Percentiles rank a stretch among this genome's conserved stretches.
phyloP scores from a whole-genome alignment of 1,140 invertebrate genomes.

The Papilio dardanus region DNA sequence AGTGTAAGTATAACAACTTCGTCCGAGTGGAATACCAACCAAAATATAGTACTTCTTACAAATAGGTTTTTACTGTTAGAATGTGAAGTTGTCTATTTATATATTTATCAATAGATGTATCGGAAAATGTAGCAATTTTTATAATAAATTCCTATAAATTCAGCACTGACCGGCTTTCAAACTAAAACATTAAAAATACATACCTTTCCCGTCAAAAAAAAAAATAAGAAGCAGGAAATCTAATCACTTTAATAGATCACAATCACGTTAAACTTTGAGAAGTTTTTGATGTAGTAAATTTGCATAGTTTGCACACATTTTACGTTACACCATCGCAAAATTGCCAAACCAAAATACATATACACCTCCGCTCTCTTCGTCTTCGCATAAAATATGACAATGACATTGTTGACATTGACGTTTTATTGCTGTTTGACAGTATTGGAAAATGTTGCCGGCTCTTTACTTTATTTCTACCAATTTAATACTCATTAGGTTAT shows the following conservation, averaged over 20 bases:
- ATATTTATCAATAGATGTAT: background rate
- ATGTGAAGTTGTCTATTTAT: background rate
- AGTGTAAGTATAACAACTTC: background rate
- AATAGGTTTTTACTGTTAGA: background rate
- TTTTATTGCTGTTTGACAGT: no score
- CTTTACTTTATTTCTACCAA: background rate
- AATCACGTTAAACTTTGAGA: conserved; percentile 50
- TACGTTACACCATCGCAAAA: conserved; percentile 44
- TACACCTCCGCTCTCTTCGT: conserved; percentile 42
- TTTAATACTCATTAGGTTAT: background rate
- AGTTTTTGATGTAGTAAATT: conserved; percentile 53
- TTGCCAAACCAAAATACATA: conserved; percentile 57
- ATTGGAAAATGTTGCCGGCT: background rate
- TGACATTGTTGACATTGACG: conserved; percentile 23
- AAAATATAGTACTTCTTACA: background rate
- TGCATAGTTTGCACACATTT: conserved; percentile 58
- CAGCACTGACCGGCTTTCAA: conserved; percentile 7
- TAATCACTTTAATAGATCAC: conserved; percentile 49
- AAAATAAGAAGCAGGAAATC: conserved; percentile 37
- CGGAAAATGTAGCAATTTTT: background rate
- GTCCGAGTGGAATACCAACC: background rate
- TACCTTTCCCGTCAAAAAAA: conserved; percentile 39
- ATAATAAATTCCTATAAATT: background rate
- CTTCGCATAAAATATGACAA: background rate
- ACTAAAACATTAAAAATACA: conserved; percentile 1